phyloP scores from a whole-genome alignment of 2,797 vertebrate genomes.

The Myiotriccus ornatus region DNA sequence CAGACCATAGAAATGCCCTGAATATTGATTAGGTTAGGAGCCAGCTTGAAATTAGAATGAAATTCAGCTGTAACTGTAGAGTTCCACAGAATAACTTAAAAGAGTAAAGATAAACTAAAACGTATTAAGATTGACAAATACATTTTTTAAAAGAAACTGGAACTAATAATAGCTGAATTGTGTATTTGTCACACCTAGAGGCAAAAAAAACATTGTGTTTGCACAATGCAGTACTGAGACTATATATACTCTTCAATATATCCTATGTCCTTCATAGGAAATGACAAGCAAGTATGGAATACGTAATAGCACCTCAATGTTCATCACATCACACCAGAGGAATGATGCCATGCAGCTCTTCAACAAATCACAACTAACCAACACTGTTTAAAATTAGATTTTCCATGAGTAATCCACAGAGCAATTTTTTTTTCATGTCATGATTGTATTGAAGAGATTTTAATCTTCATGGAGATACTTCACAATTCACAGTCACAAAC shows the following conservation, averaged over 20 bases:
- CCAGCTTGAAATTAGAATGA: conserved; percentile 12
- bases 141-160: background rate
- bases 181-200: background rate
- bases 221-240: background rate
- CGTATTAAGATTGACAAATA: background rate
- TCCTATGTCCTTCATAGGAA: background rate
- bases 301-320: background rate
- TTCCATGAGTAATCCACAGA: conserved; percentile 34
- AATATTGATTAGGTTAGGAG: background rate
- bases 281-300: background rate
- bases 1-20: background rate
- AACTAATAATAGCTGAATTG: background rate
- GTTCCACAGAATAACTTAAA: background rate
- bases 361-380: conserved; percentile 8
- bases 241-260: background rate
- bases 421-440: background rate
- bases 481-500: background rate
- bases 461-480: background rate
- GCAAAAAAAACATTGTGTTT: background rate
- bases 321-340: conserved; percentile 1
- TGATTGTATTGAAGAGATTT: background rate
- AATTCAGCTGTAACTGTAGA: background rate
- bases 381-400: conserved; percentile 48
- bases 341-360: background rate
- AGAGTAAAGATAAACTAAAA: background rate